A percentile compares a stretch with the other conserved stretches of the same genome.
Evolutionary conservation across 2,888 invertebrate genomes (phyloP).

Genomic region (Diaprepes abbreviatus): DNA sequence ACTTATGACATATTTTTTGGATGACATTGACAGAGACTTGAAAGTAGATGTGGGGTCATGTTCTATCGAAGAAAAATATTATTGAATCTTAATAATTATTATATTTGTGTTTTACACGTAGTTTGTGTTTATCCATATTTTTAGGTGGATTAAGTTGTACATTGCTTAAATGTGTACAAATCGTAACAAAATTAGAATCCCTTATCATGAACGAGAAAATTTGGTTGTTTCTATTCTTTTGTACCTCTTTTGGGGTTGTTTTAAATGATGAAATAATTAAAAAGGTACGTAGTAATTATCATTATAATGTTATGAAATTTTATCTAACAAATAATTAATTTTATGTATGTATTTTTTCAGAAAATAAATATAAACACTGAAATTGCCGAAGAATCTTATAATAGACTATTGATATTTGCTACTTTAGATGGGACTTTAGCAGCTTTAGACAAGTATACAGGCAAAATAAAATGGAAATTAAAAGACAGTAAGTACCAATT

Average conservation of each 20-base stretch:
- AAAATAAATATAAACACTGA: slow-evolving; percentile 63
- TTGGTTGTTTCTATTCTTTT: slow-evolving; percentile 22
- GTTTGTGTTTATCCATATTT: neutral
- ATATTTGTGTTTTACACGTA: neutral
- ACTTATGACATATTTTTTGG: too few species aligned
- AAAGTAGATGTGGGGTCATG: too few species aligned
- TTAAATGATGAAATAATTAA: slow-evolving; percentile 35
- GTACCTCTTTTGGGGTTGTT: slow-evolving; percentile 22
- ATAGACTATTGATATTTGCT: slow-evolving; percentile 86
- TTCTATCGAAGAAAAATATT: too few species aligned
- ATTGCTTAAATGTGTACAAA: slow-evolving; percentile 22
- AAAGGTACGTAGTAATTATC: slow-evolving; percentile 20
- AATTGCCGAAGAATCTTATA: slow-evolving; percentile 76
- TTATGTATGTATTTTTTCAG: slow-evolving; percentile 33
- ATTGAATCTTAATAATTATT: neutral
- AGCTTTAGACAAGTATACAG: slow-evolving; percentile 89
- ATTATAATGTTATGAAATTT: neutral
- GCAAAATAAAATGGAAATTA: slow-evolving; percentile 90
- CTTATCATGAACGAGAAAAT: slow-evolving; percentile 17
- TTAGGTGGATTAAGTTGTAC: neutral
- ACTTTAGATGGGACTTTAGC: slow-evolving; percentile 94
- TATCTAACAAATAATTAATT: neutral
- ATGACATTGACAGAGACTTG: too few species aligned
- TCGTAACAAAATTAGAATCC: neutral
- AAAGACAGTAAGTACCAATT: slow-evolving; percentile 81